Conservation (phyloP, 2,113 vertebrate genomes). For the Gnathonemus longibarbis region DNA sequence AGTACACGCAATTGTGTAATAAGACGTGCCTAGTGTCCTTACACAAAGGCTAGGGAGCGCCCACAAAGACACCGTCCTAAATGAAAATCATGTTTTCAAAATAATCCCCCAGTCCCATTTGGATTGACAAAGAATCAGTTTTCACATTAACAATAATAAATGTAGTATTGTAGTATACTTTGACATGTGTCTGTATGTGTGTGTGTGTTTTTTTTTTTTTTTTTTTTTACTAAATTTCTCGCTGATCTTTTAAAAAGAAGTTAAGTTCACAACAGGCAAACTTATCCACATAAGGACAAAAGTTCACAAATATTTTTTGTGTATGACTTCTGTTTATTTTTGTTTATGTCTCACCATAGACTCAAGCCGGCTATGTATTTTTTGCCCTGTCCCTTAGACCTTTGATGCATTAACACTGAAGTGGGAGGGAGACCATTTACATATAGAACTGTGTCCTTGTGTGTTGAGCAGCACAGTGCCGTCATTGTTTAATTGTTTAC, state of each 20-base stretch:
- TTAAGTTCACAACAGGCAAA: not conserved
- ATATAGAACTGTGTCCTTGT: slow-evolving; percentile 3
- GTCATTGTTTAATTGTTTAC: slow-evolving; percentile 17
- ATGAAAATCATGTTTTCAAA: not conserved
- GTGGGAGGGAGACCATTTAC: not conserved
- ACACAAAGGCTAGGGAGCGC: not conserved
- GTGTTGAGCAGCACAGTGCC: not conserved
- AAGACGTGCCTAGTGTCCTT: not conserved
- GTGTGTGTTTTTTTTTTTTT: not conserved
- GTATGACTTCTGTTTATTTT: not conserved
- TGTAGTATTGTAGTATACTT: not conserved
- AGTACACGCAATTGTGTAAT: not conserved
- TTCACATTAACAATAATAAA: not conserved
- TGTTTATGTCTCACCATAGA: not conserved
- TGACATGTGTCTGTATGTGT: not conserved
- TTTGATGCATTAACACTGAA: not conserved
- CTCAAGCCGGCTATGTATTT: not conserved
- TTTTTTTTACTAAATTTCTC: not conserved
- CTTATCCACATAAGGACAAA: not conserved
- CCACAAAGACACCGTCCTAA: not conserved
- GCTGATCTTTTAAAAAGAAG: not conserved
- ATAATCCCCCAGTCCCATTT: not conserved
- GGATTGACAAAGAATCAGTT: not conserved
- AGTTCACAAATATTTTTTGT: not conserved
- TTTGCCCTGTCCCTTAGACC: not conserved